Evolutionary conservation across 2,888 invertebrate species (phyloP), one percentile per base, ranked within the genome.

Genomic region (Drosophila planitibia): DNA sequence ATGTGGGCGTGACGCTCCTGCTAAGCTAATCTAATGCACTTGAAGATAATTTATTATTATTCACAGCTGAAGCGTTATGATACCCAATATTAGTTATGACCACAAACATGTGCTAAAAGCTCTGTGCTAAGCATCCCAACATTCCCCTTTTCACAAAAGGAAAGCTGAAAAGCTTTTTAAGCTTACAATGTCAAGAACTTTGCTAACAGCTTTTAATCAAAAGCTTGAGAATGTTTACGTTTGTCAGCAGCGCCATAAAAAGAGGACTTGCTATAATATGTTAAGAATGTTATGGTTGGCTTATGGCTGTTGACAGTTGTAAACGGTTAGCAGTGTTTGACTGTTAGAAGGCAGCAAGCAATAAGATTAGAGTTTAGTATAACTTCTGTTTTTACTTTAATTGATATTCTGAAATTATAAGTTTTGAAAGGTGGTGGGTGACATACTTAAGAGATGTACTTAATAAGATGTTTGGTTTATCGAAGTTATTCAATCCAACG

Each of bases 1-100:
- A 82, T 67, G 82, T 89, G 87, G 83, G 89, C 89, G 83, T 83
- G 70, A 65, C 69, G 22, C 30, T 39, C 63, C 54, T 66, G 61
- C 59, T 53, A 39, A 73, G 70, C 76, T 85, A 74, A 85, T 85
- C 68, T 70, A 83, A 70, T 78, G 84, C 72, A 86, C 75, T 75
- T 81, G 71, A 72, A 61, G 69, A 75, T 89, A 83, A 83, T 83
- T 89, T 89, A 83, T 83, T 79, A 73, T 89, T 83, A 85, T 85
- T 82, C 77, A 70, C 70, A 77, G 76, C 76, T 55, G 52, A 59
- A 47, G 64, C 69, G 35, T 47, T 65, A 55, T 77, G 64, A 68
- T 72, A 53, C 19, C 53, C 22, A 61, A 67, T 54, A 62, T 71
- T 55, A 67, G 61, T 70, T 54, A 44, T 62, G 51, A 39, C 30